Percentiles rank a stretch among this genome's conserved stretches.
These are phyloP conservation scores for Chromis chromis DNA, from an alignment of 2,797 vertebrate genomes.

Conservation along the genomic window DNA sequence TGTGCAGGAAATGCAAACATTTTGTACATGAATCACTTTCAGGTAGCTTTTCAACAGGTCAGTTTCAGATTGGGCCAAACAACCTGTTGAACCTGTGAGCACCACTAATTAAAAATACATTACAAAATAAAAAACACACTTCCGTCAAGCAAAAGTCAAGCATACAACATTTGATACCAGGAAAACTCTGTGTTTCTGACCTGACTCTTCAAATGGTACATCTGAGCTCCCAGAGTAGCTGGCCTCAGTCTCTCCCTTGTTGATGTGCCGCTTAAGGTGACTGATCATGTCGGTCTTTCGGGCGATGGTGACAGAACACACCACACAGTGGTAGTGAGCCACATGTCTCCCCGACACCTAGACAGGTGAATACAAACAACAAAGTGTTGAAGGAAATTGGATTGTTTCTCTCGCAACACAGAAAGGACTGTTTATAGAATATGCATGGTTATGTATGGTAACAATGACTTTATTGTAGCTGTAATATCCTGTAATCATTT, in stretches of 20 bases:
- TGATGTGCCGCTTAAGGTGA: conserved; percentile 93
- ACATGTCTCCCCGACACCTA: conserved; percentile 87
- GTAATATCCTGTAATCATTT: too few relatives aligned
- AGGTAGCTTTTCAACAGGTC: too few relatives aligned
- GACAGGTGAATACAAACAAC: not conserved
- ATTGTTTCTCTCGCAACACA: not conserved
- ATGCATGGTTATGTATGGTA: too few relatives aligned
- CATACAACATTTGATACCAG: not conserved
- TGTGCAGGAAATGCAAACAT: too few relatives aligned
- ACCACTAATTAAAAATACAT: too few relatives aligned
- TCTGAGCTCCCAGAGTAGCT: conserved; percentile 86
- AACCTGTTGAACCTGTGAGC: too few relatives aligned
- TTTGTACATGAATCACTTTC: too few relatives aligned
- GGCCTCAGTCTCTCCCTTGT: conserved; percentile 94
- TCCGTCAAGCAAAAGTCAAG: too few relatives aligned
- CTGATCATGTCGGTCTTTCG: conserved; percentile 96
- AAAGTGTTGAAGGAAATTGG: too few relatives aligned
- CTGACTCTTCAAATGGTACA: conserved; percentile 65
- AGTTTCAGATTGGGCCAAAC: too few relatives aligned
- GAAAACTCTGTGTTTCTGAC: conserved; percentile 45
- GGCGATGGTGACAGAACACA: conserved; percentile 93
- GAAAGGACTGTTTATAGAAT: not conserved
- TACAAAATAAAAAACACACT: too few relatives aligned
- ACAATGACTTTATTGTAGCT: too few relatives aligned
- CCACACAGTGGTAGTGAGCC: conserved; percentile 96